Evolutionary conservation across 2,797 vertebrate species (phyloP).

Genomic region (Bucorvus abyssinicus): DNA sequence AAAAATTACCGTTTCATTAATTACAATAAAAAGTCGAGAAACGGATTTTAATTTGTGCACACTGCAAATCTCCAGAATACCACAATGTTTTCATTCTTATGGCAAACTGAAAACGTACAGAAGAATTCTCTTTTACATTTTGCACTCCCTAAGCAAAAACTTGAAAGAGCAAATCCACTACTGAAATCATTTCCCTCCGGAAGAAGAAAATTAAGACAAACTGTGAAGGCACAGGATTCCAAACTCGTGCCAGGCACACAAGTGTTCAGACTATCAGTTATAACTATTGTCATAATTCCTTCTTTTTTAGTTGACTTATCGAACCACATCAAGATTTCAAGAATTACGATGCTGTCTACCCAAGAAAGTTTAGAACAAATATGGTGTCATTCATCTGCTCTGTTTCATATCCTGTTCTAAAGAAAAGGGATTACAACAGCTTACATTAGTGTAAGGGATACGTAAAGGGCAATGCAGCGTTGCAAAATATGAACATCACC

Average conservation of each 20-base stretch:
- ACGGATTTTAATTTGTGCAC: not conserved
- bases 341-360: not conserved
- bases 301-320: not conserved
- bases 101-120: not conserved
- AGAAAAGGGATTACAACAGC: not conserved
- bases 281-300: not conserved
- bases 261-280: not conserved
- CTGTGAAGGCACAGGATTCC: not conserved
- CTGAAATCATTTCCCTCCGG: not conserved
- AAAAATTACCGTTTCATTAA: slow-evolving; percentile 62
- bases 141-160: not conserved
- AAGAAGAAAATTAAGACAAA: not conserved
- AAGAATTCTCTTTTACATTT: not conserved
- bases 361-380: not conserved
- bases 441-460: not conserved
- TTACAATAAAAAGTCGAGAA: not conserved
- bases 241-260: not conserved
- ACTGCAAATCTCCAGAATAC: not conserved
- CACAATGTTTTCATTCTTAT: not conserved
- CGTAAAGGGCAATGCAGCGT: not conserved
- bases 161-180: not conserved
- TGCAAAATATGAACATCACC: not conserved
- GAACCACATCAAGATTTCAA: not conserved
- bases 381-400: not conserved
- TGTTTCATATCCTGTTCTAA: not conserved